Conservation (phyloP, 2,888 invertebrate genomes). For the Steromphala cineraria region DNA sequence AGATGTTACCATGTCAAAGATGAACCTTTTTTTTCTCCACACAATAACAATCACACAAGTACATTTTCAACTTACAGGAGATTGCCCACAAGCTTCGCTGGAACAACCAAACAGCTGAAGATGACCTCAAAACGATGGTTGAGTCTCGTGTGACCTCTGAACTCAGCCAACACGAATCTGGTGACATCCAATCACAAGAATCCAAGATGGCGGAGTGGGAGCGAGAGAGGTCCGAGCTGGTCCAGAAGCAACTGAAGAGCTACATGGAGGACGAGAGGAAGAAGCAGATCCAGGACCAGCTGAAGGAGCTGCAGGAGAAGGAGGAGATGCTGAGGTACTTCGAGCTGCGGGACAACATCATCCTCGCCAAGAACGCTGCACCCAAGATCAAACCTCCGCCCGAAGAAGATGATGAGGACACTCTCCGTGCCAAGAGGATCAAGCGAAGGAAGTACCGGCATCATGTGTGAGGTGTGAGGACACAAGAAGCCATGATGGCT, state of each 20-base stretch:
- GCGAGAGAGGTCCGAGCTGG: conserved; percentile 32
- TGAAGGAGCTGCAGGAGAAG: conserved; percentile 60
- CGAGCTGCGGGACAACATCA: conserved; percentile 57
- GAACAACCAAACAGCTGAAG: conserved; percentile 24
- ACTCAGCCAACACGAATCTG: conserved; percentile 41
- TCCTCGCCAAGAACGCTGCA: conserved; percentile 36
- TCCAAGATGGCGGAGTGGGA: conserved; percentile 44
- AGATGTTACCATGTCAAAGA: no score
- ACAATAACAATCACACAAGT: no score
- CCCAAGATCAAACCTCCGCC: conserved; percentile 15
- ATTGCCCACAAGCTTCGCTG: conserved; percentile 22
- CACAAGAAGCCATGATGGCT: neutral
- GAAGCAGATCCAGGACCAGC: conserved; percentile 50
- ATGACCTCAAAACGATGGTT: conserved; percentile 35
- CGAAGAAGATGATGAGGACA: conserved; percentile 32
- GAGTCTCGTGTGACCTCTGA: conserved; percentile 38
- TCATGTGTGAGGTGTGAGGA: neutral
- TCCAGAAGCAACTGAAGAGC: conserved; percentile 46
- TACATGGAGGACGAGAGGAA: conserved; percentile 39
- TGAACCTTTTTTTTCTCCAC: no score
- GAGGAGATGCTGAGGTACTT: conserved; percentile 67
- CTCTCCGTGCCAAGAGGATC: conserved; percentile 24
- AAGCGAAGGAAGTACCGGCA: conserved; percentile 31
- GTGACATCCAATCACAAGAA: conserved; percentile 42
- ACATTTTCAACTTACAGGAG: neutral